phyloP scores from a whole-genome alignment of 1,140 invertebrate species.

The Orchestia grillus region DNA sequence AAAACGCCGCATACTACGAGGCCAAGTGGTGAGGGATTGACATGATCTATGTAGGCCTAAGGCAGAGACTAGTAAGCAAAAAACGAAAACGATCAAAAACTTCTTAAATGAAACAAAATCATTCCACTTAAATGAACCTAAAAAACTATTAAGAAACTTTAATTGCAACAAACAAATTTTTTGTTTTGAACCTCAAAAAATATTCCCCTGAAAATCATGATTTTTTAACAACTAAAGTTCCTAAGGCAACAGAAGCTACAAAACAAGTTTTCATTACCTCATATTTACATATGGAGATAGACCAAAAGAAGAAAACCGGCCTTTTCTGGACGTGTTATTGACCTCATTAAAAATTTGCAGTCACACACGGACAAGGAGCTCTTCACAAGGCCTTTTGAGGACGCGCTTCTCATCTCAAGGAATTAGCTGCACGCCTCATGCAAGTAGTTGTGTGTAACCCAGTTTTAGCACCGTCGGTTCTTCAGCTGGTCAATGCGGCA shows the following conservation, averaged over 20 bases:
- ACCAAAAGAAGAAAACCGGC: neutral
- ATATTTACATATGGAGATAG: neutral
- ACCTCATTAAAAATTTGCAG: neutral
- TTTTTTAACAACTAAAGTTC: neutral
- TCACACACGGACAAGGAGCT: neutral
- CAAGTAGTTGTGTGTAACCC: neutral
- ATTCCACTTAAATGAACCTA: too few species aligned
- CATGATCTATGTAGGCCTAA: too few species aligned
- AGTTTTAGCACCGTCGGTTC: neutral
- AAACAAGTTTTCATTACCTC: neutral
- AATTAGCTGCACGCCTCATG: neutral
- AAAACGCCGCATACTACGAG: too few species aligned
- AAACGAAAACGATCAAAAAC: too few species aligned
- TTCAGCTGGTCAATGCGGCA: neutral
- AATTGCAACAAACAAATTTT: too few species aligned
- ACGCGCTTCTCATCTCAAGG: neutral
- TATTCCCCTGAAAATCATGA: too few species aligned
- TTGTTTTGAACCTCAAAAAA: too few species aligned
- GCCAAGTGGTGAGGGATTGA: too few species aligned
- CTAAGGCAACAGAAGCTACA: neutral
- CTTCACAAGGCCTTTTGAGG: neutral
- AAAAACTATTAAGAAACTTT: too few species aligned
- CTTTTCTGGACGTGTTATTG: neutral
- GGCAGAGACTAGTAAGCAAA: too few species aligned
- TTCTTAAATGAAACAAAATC: too few species aligned